These are phyloP conservation scores for Nannospalax galili DNA, from an alignment of 2,113 vertebrate genomes.

Conservation along the genomic window DNA sequence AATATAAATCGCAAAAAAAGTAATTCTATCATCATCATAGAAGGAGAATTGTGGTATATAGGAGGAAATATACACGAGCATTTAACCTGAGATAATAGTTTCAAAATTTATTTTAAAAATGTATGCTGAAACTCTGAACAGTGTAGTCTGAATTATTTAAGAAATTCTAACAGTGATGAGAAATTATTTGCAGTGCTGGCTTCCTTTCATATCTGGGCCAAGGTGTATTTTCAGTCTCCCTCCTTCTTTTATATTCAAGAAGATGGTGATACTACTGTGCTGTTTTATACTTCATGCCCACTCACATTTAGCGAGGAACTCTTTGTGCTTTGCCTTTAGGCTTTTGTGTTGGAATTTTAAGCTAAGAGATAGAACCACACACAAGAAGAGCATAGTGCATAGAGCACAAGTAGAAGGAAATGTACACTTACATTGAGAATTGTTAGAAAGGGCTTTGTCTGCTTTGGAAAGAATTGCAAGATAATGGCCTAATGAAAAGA, in stretches of 20 bases:
- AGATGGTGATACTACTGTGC: neutral
- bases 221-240: neutral
- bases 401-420: neutral
- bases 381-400: neutral
- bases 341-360: slow-evolving; percentile 34
- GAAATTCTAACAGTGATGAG: neutral
- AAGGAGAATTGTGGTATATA: neutral
- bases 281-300: neutral
- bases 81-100: slow-evolving; percentile 30
- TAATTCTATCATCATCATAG: too few relatives aligned
- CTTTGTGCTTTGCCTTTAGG: neutral
- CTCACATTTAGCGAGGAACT: neutral
- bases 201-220: neutral
- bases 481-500: neutral
- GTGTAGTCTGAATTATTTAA: slow-evolving; percentile 47
- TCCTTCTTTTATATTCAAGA: neutral
- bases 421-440: neutral
- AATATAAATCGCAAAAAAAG: too few relatives aligned
- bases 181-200: neutral
- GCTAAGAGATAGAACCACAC: neutral
- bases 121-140: slow-evolving; percentile 15
- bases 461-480: neutral
- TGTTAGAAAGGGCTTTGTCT: neutral
- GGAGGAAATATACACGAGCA: neutral
- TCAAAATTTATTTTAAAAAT: slow-evolving; percentile 20